Base-by-base conservation (phyloP, 2,797 vertebrate species). In the Cephalopachus bancanus region DNA sequence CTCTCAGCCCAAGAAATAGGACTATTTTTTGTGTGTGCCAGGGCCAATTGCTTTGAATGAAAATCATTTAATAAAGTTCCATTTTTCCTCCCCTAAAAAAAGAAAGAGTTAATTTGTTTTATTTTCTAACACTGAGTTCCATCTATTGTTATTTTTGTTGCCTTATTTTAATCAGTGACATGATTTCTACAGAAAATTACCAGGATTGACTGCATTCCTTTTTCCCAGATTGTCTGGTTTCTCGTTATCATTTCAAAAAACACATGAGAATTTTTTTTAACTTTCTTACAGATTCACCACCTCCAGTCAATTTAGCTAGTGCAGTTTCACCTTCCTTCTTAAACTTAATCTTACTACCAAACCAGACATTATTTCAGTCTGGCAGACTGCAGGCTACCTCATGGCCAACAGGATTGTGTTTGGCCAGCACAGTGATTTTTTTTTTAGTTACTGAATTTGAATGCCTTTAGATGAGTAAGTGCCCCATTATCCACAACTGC, bases 401-500 rank as follows among this genome's bases (percentile, higher is more conserved):
- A 1, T n/a, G 74, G 67, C 84, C 74, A 89, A 10, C 3, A 83
- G 57, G n/a, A 72, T 79, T 89, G 83, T 80, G 37, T 75, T 78
- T 85, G 20, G 64, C 69, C 74, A 71, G 74, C 78, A 60, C 3
- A 19, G n/a, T 55, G 81, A 75, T 28, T 76, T 65, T 65, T 60
- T 84, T 93, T 86, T n/a, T 22, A n/a, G 84, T 78, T 81, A 79
- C 83, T 79, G 62, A 93, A 91, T 76, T 59, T 62, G 55, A 95
- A 83, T 76, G 49, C 28, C 15, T 94, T 79, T 60, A 30, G 71
- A 64, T 85, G 55, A 81, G 19, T 53, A 33, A 4, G 24, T 17
- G 83, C 76, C 30, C 78, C 5, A 0, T 28, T 12, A 30, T 26
- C 12, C 49, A 37, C 16, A 16, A 7, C 26, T 83, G 1, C 30